Conservation (phyloP, 2,113 vertebrate genomes). For the Enhydra lutris region DNA sequence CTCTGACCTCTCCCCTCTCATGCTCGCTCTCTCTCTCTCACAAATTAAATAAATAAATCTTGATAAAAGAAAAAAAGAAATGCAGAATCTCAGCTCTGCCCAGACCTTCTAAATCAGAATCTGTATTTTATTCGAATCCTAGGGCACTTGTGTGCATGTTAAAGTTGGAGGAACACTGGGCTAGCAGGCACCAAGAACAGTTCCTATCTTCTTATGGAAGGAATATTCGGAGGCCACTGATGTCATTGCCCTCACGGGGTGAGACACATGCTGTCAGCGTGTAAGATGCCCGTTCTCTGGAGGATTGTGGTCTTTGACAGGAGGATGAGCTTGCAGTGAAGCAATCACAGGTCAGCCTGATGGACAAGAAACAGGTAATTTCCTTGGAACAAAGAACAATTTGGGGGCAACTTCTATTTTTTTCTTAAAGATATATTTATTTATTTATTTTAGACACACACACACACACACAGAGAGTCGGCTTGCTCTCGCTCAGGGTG, state of each 20-base stretch:
- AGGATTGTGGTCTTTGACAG: not conserved
- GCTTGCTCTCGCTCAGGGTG: not conserved
- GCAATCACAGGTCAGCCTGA: not conserved
- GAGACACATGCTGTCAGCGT: constrained; percentile 84
- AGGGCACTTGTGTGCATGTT: not conserved
- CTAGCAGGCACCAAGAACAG: constrained; percentile 61
- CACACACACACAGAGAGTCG: not conserved
- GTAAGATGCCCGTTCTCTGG: not conserved
- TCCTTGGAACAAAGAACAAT: not conserved
- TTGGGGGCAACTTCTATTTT: not conserved
- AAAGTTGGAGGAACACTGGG: not conserved
- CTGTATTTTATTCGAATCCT: not conserved
- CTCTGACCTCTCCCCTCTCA: no score
- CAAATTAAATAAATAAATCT: no score
- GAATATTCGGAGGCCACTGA: constrained; percentile 84
- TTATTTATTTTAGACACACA: not conserved
- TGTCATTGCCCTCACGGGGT: constrained; percentile 86
- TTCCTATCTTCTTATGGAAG: constrained; percentile 85
- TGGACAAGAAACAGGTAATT: not conserved
- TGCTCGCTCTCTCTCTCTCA: no score
- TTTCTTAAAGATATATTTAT: not conserved
- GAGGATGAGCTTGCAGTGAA: not conserved
- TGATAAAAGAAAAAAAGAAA: not conserved
- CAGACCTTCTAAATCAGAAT: not conserved
- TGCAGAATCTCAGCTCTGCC: not conserved